Evolutionary conservation across 2,888 invertebrate genomes (phyloP), one percentile per base, ranked within the genome.

Genomic region (Caenorhabditis auriculariae): DNA sequence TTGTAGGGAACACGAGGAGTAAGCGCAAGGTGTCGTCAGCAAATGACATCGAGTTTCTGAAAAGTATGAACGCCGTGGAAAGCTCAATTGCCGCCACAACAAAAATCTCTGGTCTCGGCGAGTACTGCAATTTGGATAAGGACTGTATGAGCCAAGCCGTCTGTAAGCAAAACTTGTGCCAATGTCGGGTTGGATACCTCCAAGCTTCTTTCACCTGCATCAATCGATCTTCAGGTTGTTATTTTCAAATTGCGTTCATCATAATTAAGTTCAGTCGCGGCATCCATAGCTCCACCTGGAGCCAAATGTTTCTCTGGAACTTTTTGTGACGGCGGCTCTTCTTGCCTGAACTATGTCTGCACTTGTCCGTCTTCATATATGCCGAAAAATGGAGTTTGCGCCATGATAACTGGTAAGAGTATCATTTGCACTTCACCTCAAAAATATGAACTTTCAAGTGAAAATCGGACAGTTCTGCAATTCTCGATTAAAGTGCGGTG

Each of bases 311-410:
- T 46, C 3, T 45, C 56, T 28, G 66, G 66, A 2, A 60, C 64
- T 35, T 75, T 78, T 48, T 81, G 80, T 54, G 76, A 76, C 41
- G 80, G 80, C 15, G 80, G 78, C 1, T 63, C 77, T 1, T 55
- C 58, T 5, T 79, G 79, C 45, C 28, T 61, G 7, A 59, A 61
- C 4, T 59, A 52, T 17, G 42, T 66, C 19, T 73, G 73, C 50
- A 60, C 53, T 21, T 73, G 73, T 41, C 61, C 69, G 2, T 32
- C 35, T 9, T 32, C 35, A 32, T 32, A 12, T n/a, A n/a, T 32
- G 9, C n/a, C 35, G 35, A 32, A 32, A n/a, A 12, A 12, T 32
- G 35, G 35, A 32, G 35, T 32, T 32, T 32, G 35, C 35, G 35
- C n/a, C 9, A n/a, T 32, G 9, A 9, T 12, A n/a, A 32, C 9